Evolutionary conservation across 2,797 vertebrate genomes (phyloP).

Genomic region (Glyptemys insculpta): DNA sequence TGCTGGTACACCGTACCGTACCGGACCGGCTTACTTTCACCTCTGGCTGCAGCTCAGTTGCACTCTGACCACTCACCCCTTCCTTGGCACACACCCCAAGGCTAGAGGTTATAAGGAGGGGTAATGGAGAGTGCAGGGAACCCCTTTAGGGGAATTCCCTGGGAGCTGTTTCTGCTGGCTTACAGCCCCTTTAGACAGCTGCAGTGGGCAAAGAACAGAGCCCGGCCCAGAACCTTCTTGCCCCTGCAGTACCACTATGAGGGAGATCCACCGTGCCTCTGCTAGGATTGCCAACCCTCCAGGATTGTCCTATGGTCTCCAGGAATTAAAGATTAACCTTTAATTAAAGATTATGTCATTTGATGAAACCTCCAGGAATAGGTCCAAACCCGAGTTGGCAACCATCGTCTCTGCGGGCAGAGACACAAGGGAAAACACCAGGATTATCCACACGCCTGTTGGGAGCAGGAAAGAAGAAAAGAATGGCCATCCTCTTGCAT

Average conservation of each 20-base stretch:
- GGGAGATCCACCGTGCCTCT: neutral
- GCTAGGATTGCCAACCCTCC: too few species aligned
- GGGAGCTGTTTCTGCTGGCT: neutral
- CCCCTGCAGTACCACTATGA: neutral
- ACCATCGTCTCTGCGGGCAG: too few species aligned
- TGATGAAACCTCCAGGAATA: too few species aligned
- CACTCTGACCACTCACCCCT: neutral
- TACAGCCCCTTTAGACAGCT: neutral
- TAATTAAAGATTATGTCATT: too few species aligned
- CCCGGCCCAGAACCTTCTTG: neutral
- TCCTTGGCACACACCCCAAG: neutral
- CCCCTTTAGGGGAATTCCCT: neutral
- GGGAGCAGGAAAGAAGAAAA: neutral
- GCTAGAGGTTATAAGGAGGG: neutral
- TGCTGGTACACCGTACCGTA: too few species aligned
- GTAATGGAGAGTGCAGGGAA: fast-evolving
- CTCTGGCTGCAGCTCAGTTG: neutral
- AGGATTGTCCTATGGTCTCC: too few species aligned
- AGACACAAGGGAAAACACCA: neutral
- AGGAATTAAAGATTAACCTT: too few species aligned
- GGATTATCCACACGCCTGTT: neutral
- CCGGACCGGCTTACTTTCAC: too few species aligned
- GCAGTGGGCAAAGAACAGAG: neutral
- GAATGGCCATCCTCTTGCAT: neutral
- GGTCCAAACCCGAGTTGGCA: too few species aligned